Conservation (phyloP, 2,797 vertebrate genomes). For the Pelodytes ibericus region DNA sequence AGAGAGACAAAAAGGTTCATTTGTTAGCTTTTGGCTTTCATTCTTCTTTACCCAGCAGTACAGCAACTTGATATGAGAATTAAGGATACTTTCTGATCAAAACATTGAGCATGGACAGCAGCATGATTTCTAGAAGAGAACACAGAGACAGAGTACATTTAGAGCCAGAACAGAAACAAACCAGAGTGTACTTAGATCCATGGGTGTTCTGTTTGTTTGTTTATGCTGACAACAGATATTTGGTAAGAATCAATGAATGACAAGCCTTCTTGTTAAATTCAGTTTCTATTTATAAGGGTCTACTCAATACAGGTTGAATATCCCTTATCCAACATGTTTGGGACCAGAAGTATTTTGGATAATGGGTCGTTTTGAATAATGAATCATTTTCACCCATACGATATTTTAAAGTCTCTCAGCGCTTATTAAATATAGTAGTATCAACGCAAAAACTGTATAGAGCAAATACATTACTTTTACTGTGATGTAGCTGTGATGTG, state of each 20-base stretch:
- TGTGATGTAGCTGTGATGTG: no score
- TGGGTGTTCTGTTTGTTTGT: constrained; percentile 6
- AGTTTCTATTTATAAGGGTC: background rate
- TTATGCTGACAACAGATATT: constrained; percentile 12
- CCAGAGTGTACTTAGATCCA: background rate
- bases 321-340: no score
- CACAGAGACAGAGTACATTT: constrained; percentile 17
- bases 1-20: constrained; percentile 25
- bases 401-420: no score
- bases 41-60: constrained; percentile 28
- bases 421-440: no score
- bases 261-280: background rate
- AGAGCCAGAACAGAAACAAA: constrained; percentile 24
- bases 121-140: constrained; percentile 56
- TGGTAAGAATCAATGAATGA: background rate
- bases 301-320: no score
- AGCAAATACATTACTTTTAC: no score
- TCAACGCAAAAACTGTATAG: no score
- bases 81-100: constrained; percentile 58
- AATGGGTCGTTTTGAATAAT: no score
- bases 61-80: constrained; percentile 29
- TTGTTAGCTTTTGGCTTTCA: constrained; percentile 48
- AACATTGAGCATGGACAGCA: constrained; percentile 48
- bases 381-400: no score
- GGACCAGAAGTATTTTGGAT: no score